These are phyloP conservation scores for Drosophila cognata DNA, from an alignment of 2,888 invertebrate species.

Conservation along the genomic window DNA sequence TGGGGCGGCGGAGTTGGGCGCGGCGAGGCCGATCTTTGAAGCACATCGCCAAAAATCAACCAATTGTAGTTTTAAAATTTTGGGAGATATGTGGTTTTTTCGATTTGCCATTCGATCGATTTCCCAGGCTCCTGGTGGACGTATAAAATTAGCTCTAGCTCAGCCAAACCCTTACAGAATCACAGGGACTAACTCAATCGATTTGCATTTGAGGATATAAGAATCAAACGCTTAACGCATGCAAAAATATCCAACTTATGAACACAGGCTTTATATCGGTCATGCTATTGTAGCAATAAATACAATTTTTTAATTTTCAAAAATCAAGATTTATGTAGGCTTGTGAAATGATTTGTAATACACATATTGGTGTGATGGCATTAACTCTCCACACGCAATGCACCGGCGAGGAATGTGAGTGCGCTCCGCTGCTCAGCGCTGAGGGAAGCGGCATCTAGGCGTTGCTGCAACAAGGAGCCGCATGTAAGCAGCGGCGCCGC, in stretches of 20 bases:
- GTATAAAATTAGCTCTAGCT: neutral
- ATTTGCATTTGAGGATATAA: neutral
- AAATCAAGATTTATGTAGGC: neutral
- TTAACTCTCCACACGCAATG: slow-evolving; percentile 58
- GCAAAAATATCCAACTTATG: neutral
- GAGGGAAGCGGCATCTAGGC: slow-evolving; percentile 30
- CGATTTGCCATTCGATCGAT: neutral
- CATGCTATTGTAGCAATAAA: neutral
- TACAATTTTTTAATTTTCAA: neutral
- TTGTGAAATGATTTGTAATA: neutral
- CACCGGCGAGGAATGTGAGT: slow-evolving; percentile 43
- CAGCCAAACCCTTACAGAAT: neutral
- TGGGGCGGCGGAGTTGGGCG: no score
- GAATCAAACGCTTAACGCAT: neutral
- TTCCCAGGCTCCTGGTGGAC: neutral
- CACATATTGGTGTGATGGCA: neutral
- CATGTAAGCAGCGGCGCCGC: slow-evolving; percentile 80
- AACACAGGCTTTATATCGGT: neutral
- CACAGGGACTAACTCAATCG: neutral
- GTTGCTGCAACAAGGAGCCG: slow-evolving; percentile 62
- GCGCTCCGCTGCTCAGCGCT: slow-evolving; percentile 54
- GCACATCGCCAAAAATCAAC: no score
- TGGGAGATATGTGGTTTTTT: neutral
- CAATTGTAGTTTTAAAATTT: neutral
- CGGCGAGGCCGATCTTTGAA: no score